Base-by-base conservation (phyloP, 2,888 invertebrate genomes). In the Eupithecia centaureata region DNA sequence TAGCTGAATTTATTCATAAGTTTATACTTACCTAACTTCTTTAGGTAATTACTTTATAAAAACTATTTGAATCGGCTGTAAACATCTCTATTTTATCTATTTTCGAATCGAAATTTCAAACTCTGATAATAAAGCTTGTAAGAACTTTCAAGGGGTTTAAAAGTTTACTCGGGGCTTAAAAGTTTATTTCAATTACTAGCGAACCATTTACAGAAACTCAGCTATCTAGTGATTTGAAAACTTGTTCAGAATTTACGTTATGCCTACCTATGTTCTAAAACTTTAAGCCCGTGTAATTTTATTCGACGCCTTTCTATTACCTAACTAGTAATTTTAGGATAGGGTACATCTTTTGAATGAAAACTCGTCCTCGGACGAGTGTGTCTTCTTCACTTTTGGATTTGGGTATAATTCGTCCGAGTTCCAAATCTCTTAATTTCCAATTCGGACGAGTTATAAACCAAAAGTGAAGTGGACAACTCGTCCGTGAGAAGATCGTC, bases 101-200 rank as follows among this genome's bases (percentile, higher is more conserved):
- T 57, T 57, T 57, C 18, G 32, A 30, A 57, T 33, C 57, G 18
- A 22, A 57, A 32, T 42, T 60, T 60, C 18, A n/a, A 60, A 60
- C 28, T 60, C 42, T n/a, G 27, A 47, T 60, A 32, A 57, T 57
- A 60, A 42, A 60, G 42, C 25, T 18, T 28, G 42, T 42, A 42
- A 60, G 33, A 47, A 60, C 42, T 60, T 60, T 28, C 42, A 60
- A 60, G n/a, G 18, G 42, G 15, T 42, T n/a, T n/a, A n/a, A n/a
- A n/a, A n/a, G n/a, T n/a, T 33, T 57, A 57, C 32, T 57, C 28
- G 22, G 27, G 22, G 27, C 61, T 47, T 32, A 61, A 25, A 61
- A 51, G 18, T 61, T 61, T 61, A 32, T 57, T 57, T 57, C 57
- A 57, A 57, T 57, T 57, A 57, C 28, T 51, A 61, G 28, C 33